These are phyloP conservation scores for Cosmia trapezina DNA, from an alignment of 2,888 invertebrate species.

Conservation along the genomic window DNA sequence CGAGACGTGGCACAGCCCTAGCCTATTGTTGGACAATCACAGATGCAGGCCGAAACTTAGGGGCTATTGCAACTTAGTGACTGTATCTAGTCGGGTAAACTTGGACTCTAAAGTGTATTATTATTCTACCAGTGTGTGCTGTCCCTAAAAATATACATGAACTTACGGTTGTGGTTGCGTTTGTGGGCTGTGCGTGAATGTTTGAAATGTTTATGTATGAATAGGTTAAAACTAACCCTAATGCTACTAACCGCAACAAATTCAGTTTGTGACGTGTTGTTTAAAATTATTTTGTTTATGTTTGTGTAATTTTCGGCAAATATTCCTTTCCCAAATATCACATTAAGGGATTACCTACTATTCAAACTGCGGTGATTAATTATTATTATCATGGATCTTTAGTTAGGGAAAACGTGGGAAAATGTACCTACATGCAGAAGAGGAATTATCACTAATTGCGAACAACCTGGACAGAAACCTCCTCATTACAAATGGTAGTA, in stretches of 20 bases:
- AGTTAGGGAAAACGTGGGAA: too few relatives aligned
- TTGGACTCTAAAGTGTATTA: conserved; percentile 23
- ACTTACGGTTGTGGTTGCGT: conserved; percentile 7
- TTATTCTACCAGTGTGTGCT: conserved; percentile 13
- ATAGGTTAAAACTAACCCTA: conserved; percentile 12
- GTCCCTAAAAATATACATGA: conserved; percentile 19
- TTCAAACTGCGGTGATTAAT: too few relatives aligned
- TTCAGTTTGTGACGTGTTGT: background rate
- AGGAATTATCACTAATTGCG: too few relatives aligned
- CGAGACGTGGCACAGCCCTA: conserved; percentile 45
- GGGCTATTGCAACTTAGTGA: conserved; percentile 42
- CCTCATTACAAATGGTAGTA: too few relatives aligned
- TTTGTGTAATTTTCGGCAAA: too few relatives aligned
- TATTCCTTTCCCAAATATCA: too few relatives aligned
- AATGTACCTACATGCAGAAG: too few relatives aligned
- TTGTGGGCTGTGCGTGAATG: conserved; percentile 25
- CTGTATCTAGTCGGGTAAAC: conserved; percentile 23
- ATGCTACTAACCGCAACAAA: background rate
- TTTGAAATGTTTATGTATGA: conserved; percentile 31
- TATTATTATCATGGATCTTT: too few relatives aligned
- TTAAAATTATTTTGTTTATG: too few relatives aligned
- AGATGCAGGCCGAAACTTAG: conserved; percentile 49
- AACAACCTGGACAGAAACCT: too few relatives aligned
- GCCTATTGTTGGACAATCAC: conserved; percentile 67
- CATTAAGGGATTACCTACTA: too few relatives aligned